Evolutionary conservation across 2,797 vertebrate genomes (phyloP), one percentile per base, ranked within the genome.

Genomic region (Oryzias sinensis): DNA sequence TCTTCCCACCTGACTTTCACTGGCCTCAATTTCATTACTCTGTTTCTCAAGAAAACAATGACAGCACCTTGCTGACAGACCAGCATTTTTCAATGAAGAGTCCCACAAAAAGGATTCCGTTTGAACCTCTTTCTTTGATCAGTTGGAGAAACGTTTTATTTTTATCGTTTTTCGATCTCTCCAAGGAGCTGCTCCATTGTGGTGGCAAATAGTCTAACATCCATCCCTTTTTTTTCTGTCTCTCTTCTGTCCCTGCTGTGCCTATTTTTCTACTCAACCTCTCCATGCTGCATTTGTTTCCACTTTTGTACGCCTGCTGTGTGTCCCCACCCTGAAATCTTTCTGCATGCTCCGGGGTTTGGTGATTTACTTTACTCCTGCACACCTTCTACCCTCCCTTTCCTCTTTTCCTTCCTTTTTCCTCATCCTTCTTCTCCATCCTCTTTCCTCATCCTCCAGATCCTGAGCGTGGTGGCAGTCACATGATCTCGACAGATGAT

Each of bases 401-500:
- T 50, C 59, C 55, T 43, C 45, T 60, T n/a, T 44, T 46, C 40
- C 56, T 49, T 55, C 15, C 22, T 43, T 49, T 51, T 65, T 29
- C 66, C 43, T 43, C 22, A 47, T 44, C 61, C 41, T 65, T 43
- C 43, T 63, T 42, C 51, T 6, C 37, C 18, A n/a, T 50, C 29
- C 24, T 51, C 53, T 49, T 14, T 67, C 52, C 63, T 42, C 33
- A 0, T 44, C 25, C 63, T 46, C 62, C 87, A 98, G 97, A 99
- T 93, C 92, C 93, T 40, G 96, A 97, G 90, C 93, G 95, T 82
- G 87, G 86, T 52, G 95, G 95, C 86, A 90, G 92, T 90, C 97
- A 97, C 91, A 95, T 98, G 96, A 97, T 98, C 91, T 98, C 97
- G 16, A 95, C 95, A 0, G 97, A 98, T 77, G 96, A 99, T 92